Evolutionary conservation across 1,140 invertebrate species (phyloP), one percentile per base, ranked within the genome.

Genomic region (Brachionus sp.): DNA sequence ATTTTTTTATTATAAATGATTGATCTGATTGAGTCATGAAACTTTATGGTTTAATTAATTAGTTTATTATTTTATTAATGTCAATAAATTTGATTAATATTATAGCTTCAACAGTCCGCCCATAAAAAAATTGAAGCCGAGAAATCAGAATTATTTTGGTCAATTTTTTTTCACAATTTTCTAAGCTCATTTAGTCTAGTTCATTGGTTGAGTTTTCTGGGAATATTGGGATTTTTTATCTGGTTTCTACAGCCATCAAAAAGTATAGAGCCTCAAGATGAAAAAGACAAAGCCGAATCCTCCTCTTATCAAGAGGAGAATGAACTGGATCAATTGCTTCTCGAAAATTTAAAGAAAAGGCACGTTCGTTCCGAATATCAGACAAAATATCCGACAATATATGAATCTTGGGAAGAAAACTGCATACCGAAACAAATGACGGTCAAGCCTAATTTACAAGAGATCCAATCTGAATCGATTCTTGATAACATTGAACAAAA

Each of bases 31-130:
- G 35, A 39, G 35, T 37, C 68, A 73, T 73, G 68, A 73, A 37
- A 46, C 29, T 75, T 75, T 75, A 75, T 75, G 70, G 19, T 25
- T 46, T 46, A 46, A 46, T 75, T 75, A 33, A 70, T 70, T 29
- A 46, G 16, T 75, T 75, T 75, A 73, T 73, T 73, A 39, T 37
- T 73, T 73, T 73, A 39, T 42, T 13, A 1, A 4, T 9, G 10
- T 12, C 16, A 16, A 73, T 39, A 23, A 35, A 25, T 75, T 75
- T 44, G n/a, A 75, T 75, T 75, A 29, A 35, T 75, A 44, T 75
- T 46, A 19, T n/a, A 75, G 70, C 70, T 75, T 44, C 70, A 75
- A 46, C 37, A 75, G 44, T 75, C 70, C 70, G 70, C 70, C 70
- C 70, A 75, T 10, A 70, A 70, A 50, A 25, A 39, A 75, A 75